A percentile compares a stretch with the other conserved stretches of the same genome.
phyloP scores from a whole-genome alignment of 37 sponge, comb jelly and placozoan species.

The Cliona cf. orientalis region DNA sequence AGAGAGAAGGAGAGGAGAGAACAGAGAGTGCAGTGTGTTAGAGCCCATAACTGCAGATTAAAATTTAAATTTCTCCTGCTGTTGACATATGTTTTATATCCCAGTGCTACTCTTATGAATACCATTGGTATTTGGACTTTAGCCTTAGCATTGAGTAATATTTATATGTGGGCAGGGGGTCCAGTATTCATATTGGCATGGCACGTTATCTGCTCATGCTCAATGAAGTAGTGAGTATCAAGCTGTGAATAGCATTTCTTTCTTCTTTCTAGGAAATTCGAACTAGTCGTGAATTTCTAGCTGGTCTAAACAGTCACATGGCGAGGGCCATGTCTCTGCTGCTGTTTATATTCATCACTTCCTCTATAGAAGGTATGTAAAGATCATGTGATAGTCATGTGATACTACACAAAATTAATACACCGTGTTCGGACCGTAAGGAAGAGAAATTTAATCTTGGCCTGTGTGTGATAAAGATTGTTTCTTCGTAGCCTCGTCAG shows the following conservation, averaged over 20 bases:
- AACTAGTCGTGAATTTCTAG: conserved; percentile 30
- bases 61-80: too few relatives aligned
- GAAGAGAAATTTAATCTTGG: background rate
- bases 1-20: background rate
- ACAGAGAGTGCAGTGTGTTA: too few relatives aligned
- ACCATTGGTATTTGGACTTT: too few relatives aligned
- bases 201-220: background rate
- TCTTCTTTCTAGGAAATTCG: conserved; percentile 25
- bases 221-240: background rate
- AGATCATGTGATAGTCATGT: background rate
- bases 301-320: conserved; percentile 46
- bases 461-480: background rate
- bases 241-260: background rate
- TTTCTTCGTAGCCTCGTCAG: too few relatives aligned
- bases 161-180: too few relatives aligned
- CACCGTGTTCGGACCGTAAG: too few relatives aligned
- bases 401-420: too few relatives aligned
- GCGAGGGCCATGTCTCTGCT: conserved; percentile 36
- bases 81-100: too few relatives aligned
- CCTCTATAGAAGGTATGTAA: conserved; percentile 7
- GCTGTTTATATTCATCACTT: conserved; percentile 43
- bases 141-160: background rate
- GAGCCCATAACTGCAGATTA: too few relatives aligned
- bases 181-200: background rate
- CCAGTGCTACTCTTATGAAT: too few relatives aligned